Evolutionary conservation across 2,113 vertebrate genomes (phyloP).

Genomic region (Anhinga anhinga): DNA sequence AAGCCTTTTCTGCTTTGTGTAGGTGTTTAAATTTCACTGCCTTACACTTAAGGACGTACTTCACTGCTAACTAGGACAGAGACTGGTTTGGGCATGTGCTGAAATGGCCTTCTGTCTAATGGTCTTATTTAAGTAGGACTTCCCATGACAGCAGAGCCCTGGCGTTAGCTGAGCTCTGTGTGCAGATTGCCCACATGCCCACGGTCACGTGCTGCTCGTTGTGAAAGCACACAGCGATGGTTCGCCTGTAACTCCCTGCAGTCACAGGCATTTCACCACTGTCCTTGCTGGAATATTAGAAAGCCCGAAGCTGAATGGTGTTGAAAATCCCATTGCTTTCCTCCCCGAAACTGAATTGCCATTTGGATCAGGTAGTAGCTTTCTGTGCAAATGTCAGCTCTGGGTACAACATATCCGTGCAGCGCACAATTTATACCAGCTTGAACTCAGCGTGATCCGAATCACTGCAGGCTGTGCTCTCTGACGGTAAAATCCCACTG

Average conservation of each 20-base stretch:
- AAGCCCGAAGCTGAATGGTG: background rate
- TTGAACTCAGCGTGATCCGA: fast-evolving
- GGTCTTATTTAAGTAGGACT: background rate
- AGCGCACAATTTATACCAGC: background rate
- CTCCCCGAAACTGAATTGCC: fast-evolving
- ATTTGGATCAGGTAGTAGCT: background rate
- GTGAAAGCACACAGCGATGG: background rate
- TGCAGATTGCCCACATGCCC: fast-evolving
- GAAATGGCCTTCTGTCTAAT: background rate
- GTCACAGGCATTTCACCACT: background rate
- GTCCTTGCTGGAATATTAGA: background rate
- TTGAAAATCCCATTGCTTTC: background rate
- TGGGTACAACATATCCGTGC: background rate
- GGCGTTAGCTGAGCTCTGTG: background rate
- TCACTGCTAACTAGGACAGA: background rate
- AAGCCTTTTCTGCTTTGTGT: background rate
- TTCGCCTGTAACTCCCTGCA: background rate
- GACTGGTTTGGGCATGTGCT: background rate
- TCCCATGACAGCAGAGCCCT: background rate
- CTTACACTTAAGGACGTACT: background rate
- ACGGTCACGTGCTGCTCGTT: background rate
- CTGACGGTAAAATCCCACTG: background rate
- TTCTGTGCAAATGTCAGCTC: background rate
- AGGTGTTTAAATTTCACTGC: background rate
- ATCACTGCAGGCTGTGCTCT: background rate